Evolutionary conservation across 2,888 invertebrate genomes (phyloP), one percentile per base, ranked within the genome.

Genomic region (Zaprionus lineosus): DNA sequence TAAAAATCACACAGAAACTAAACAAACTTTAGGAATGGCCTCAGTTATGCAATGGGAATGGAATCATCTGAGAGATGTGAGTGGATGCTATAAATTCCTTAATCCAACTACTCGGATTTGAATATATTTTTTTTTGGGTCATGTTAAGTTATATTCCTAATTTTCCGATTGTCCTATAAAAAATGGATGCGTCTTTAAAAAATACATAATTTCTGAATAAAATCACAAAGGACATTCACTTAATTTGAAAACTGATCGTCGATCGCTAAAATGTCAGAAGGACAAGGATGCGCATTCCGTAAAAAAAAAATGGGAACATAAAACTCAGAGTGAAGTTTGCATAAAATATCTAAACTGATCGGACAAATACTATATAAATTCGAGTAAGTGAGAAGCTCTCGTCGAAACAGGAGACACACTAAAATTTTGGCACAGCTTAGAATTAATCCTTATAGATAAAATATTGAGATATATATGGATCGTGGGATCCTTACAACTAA

Each of bases 391-490:
- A 16, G 16, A 18, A 44, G 14, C 18, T 21, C 33, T 52, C 12
- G 3, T 31, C n/a, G n/a, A 24, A 24, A 26, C 16, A 31, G 19
- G 16, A 43, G 14, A 26, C 7, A 24, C 14, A 26, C 6, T 16
- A 9, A 9, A 19, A 62, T 76, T 83, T 84, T 76, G 81, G 74
- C 77, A 77, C 74, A 82, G 48, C 74, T 81, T 77, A 69, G 60
- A 61, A 58, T 61, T 46, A 48, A 58, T 41, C 51, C 55, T 58
- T 52, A 63, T 15, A 15, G 24, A 34, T 62, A 18, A 8, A 9
- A 14, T 15, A 9, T 26, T 14, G 37, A 40, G 19, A 18, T 40
- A 40, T n/a, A 41, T 39, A 41, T 40, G 59, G 52, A 53, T 14
- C 16, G 21, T 15, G 14, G 4, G 6, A 24, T 24, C 6, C 24